Evolutionary conservation across 2,797 vertebrate species (phyloP).

Genomic region (Microchirus variegatus): DNA sequence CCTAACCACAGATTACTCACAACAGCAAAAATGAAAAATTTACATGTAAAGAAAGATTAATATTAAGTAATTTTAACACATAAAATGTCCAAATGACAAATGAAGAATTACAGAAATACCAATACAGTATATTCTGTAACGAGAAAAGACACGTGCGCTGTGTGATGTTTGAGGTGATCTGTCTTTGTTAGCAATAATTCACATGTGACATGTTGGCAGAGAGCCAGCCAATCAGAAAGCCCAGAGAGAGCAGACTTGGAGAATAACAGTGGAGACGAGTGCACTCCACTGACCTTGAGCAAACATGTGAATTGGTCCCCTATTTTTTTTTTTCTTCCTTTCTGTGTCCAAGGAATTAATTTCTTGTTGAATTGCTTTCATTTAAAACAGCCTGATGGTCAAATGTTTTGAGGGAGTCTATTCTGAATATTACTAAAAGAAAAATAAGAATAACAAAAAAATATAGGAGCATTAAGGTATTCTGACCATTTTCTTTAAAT

Average conservation of each 20-base stretch:
- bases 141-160: background rate
- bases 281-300: slow-evolving; percentile 43
- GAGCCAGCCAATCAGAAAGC: slow-evolving; percentile 44
- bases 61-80: too few relatives aligned
- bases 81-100: too few relatives aligned
- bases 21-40: too few relatives aligned
- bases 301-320: slow-evolving; percentile 8
- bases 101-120: too few relatives aligned
- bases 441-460: too few relatives aligned
- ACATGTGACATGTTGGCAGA: slow-evolving; percentile 34
- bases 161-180: slow-evolving; percentile 14
- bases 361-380: slow-evolving; percentile 8
- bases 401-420: background rate
- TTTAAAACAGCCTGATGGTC: background rate
- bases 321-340: background rate
- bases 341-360: slow-evolving; percentile 1
- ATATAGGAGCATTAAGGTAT: too few relatives aligned
- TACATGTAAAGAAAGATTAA: too few relatives aligned
- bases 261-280: slow-evolving; percentile 11
- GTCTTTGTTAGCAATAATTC: slow-evolving; percentile 30
- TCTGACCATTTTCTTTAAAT: too few relatives aligned
- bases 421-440: background rate
- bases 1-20: too few relatives aligned
- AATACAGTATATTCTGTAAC: too few relatives aligned
- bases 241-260: slow-evolving; percentile 29